Evolutionary conservation across 2,888 invertebrate genomes (phyloP).

Genomic region (Pherbina coryleti): DNA sequence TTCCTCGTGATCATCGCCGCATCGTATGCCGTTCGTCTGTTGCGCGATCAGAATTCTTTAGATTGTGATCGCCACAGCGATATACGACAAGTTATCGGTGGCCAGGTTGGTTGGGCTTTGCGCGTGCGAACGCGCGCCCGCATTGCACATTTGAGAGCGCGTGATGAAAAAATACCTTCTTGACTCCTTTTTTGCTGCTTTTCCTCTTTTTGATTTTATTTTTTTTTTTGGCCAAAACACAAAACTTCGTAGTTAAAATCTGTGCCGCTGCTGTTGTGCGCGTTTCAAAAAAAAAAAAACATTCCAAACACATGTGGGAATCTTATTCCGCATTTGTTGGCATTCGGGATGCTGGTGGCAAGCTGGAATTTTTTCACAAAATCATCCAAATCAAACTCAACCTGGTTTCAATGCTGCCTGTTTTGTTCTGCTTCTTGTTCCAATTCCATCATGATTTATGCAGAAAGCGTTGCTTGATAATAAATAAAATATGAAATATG

Average conservation of each 20-base stretch:
- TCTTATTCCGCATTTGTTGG: not conserved
- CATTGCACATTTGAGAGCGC: constrained; percentile 50
- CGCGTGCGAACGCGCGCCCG: constrained; percentile 60
- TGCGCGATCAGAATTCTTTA: constrained; percentile 47
- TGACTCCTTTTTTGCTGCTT: constrained; percentile 49
- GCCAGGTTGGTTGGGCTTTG: constrained; percentile 47
- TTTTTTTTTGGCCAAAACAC: not conserved
- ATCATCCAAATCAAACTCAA: constrained; percentile 25
- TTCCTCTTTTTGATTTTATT: not conserved
- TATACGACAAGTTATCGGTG: constrained; percentile 50
- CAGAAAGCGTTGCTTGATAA: constrained; percentile 61
- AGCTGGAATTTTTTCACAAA: constrained; percentile 28
- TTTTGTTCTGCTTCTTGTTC: constrained; percentile 55
- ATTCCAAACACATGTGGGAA: not conserved
- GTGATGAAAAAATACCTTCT: constrained; percentile 64
- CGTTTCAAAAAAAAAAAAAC: not conserved
- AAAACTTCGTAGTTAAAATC: constrained; percentile 35
- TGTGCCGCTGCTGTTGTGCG: not conserved
- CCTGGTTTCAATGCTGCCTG: constrained; percentile 20
- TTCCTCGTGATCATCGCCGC: constrained; percentile 41
- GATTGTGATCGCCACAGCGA: constrained; percentile 62
- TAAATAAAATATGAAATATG: constrained; percentile 66
- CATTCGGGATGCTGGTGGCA: constrained; percentile 52
- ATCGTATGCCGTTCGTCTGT: constrained; percentile 35
- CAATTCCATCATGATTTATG: constrained; percentile 65